Conservation (phyloP, 2,888 invertebrate species). For the Xylota segnis region DNA sequence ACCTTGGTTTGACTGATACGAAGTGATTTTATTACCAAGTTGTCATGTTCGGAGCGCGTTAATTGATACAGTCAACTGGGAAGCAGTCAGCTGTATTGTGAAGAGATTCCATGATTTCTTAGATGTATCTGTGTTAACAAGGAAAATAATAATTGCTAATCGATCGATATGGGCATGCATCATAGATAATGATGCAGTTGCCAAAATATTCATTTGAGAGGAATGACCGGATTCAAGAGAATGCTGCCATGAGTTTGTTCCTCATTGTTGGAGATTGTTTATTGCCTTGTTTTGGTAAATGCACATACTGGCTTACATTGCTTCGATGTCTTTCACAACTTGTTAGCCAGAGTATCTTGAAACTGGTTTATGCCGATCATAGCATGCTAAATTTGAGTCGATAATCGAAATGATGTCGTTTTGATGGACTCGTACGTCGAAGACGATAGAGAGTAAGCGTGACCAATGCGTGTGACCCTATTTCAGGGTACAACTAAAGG, state of each 20-base stretch:
- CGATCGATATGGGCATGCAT: not conserved
- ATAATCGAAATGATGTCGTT: not conserved
- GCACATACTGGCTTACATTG: too few relatives aligned
- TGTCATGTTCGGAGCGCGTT: slow-evolving; percentile 6
- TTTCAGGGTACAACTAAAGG: too few relatives aligned
- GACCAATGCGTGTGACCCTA: too few relatives aligned
- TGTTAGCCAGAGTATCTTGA: not conserved
- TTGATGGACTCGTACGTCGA: not conserved
- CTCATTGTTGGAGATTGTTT: slow-evolving; percentile 11
- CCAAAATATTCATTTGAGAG: not conserved
- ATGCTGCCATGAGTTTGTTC: not conserved
- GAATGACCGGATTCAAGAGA: slow-evolving; percentile 5
- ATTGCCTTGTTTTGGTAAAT: not conserved
- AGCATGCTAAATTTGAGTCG: not conserved
- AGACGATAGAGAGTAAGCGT: not conserved
- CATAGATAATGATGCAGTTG: not conserved
- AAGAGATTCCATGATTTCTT: not conserved
- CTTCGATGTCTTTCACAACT: too few relatives aligned
- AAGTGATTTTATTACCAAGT: slow-evolving; percentile 11
- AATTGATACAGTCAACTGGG: not conserved
- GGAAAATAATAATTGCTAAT: not conserved
- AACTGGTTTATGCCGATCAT: not conserved
- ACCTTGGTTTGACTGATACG: not conserved
- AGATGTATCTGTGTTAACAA: not conserved
- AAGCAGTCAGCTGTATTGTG: not conserved